phyloP scores from a whole-genome alignment of 2,888 invertebrate species.

The Drosophila ustulata region DNA sequence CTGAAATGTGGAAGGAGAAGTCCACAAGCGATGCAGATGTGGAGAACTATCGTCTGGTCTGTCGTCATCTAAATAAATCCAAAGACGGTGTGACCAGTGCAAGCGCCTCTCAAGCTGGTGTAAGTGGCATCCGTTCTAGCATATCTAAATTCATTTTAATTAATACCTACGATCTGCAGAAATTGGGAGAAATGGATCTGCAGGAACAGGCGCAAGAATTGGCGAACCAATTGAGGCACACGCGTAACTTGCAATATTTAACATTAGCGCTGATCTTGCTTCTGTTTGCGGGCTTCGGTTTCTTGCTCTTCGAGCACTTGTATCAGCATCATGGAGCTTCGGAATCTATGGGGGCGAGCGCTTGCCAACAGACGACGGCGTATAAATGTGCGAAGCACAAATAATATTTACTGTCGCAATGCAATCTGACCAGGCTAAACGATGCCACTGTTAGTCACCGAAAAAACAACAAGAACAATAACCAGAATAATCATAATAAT shows the following conservation, averaged over 20 bases:
- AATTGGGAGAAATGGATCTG: conserved; percentile 72
- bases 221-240: conserved; percentile 85
- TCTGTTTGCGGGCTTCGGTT: conserved; percentile 84
- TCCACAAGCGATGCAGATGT: conserved; percentile 86
- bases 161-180: background rate
- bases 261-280: conserved; percentile 86
- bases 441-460: conserved; percentile 59
- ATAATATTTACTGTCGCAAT: conserved; percentile 82
- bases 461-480: conserved; percentile 15
- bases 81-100: conserved; percentile 6
- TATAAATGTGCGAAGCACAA: conserved; percentile 54
- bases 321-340: background rate
- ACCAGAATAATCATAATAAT: conserved; percentile 26
- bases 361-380: conserved; percentile 26
- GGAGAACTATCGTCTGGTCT: conserved; percentile 90
- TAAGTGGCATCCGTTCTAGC: background rate
- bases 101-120: background rate
- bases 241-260: conserved; percentile 86
- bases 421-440: conserved; percentile 80
- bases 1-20: conserved; percentile 91
- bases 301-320: conserved; percentile 84
- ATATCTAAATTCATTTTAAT: background rate
- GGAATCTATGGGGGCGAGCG: too few relatives aligned
- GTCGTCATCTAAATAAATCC: conserved; percentile 78
- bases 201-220: conserved; percentile 84